Evolutionary conservation across 2,888 invertebrate species (phyloP).

Genomic region (Synanthedon tipuliformis): DNA sequence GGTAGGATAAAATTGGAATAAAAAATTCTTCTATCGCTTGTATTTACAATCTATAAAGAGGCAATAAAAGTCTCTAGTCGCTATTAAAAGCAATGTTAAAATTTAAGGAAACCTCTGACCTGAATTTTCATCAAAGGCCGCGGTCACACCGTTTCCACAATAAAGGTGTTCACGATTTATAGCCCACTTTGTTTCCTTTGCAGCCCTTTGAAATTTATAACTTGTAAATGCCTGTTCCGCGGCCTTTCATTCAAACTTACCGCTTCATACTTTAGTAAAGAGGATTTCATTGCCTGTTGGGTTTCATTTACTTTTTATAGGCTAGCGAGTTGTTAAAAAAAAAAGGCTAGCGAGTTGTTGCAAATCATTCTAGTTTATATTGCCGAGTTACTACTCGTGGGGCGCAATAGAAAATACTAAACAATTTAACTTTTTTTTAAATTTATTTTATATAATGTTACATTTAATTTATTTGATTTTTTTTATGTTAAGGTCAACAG

Average conservation of each 20-base stretch:
- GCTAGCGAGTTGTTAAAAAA: too few relatives aligned
- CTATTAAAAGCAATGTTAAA: constrained; percentile 3
- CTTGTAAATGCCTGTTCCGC: constrained; percentile 6
- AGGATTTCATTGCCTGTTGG: neutral
- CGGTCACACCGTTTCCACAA: constrained; percentile 10
- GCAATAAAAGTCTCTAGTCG: neutral
- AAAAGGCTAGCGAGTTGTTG: too few relatives aligned
- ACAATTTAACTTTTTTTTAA: too few relatives aligned
- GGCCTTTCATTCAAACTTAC: constrained; percentile 6
- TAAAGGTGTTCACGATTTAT: constrained; percentile 34
- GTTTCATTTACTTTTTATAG: neutral
- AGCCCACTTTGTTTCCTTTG: constrained; percentile 24
- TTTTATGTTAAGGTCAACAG: too few relatives aligned
- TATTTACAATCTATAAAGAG: neutral
- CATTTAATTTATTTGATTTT: too few relatives aligned
- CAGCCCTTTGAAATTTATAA: constrained; percentile 20
- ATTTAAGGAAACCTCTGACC: constrained; percentile 5
- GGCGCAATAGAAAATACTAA: too few relatives aligned
- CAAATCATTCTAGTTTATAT: too few relatives aligned
- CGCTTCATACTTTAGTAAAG: constrained; percentile 5
- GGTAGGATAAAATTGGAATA: too few relatives aligned
- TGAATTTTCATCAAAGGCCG: constrained; percentile 6
- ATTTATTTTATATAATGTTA: too few relatives aligned
- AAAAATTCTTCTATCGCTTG: too few relatives aligned
- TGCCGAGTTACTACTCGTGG: too few relatives aligned